These are phyloP conservation scores for Sciurus vulgaris DNA, from an alignment of 2,797 vertebrate species.

Conservation along the genomic window DNA sequence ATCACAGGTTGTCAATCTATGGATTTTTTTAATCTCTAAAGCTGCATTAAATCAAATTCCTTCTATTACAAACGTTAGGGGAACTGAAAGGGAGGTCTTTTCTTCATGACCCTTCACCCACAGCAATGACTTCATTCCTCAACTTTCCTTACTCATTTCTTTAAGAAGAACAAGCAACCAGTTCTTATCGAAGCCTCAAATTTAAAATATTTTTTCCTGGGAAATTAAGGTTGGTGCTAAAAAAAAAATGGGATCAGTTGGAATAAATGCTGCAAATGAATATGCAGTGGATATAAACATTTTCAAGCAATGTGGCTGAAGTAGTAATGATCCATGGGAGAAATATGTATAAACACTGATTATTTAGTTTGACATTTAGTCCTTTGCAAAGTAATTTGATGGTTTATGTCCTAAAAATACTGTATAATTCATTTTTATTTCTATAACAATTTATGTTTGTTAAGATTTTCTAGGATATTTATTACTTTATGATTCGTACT, in stretches of 20 bases:
- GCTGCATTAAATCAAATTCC: background rate
- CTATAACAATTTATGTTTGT: conserved; percentile 77
- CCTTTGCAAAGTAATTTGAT: conserved; percentile 66
- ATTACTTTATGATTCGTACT: conserved; percentile 76
- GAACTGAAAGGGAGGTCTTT: background rate
- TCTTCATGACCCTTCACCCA: background rate
- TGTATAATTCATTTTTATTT: conserved; percentile 80
- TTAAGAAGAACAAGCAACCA: background rate
- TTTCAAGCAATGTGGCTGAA: conserved; percentile 58
- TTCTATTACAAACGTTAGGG: background rate
- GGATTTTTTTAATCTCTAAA: background rate
- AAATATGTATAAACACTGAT: conserved; percentile 68
- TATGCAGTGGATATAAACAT: conserved; percentile 31
- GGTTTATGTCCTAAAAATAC: conserved; percentile 72
- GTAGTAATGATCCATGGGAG: conserved; percentile 54
- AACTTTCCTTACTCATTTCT: background rate
- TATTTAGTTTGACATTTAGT: conserved; percentile 80
- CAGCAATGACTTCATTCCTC: background rate
- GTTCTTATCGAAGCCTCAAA: background rate
- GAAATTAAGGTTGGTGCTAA: conserved; percentile 24
- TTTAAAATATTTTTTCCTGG: background rate
- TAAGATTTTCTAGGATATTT: conserved; percentile 73
- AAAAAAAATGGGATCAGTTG: conserved; percentile 6
- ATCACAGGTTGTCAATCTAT: background rate
- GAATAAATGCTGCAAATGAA: conserved; percentile 52